A percentile compares a stretch with the other conserved stretches of the same genome.
These are phyloP conservation scores for Datnioides undecimradiatus DNA, from an alignment of 2,113 vertebrate genomes.

Conservation along the genomic window DNA sequence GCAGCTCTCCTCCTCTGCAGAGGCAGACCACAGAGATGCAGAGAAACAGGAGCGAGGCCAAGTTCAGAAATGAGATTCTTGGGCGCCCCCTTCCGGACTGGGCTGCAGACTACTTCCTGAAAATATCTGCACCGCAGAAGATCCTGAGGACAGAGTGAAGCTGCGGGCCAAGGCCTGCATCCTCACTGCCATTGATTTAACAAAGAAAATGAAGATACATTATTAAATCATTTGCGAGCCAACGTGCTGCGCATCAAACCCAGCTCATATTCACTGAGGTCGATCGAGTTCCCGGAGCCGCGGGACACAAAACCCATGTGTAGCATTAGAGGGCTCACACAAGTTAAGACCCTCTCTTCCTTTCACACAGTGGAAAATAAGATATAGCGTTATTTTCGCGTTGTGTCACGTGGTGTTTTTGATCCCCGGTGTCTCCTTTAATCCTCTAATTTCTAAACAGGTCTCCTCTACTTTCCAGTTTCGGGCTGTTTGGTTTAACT, in stretches of 20 bases:
- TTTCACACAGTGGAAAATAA: slow-evolving; percentile 63
- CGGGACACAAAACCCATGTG: slow-evolving; percentile 44
- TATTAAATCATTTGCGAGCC: slow-evolving; percentile 53
- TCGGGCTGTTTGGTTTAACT: background rate
- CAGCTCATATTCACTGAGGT: slow-evolving; percentile 59
- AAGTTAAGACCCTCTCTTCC: slow-evolving; percentile 62
- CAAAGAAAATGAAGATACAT: slow-evolving; percentile 60
- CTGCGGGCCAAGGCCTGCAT: slow-evolving; percentile 23
- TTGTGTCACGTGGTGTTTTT: slow-evolving; percentile 20
- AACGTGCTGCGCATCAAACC: slow-evolving; percentile 45
- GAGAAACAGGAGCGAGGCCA: too few species aligned
- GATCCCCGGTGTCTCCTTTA: background rate
- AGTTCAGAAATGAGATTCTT: slow-evolving; percentile 61
- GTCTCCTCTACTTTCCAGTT: background rate
- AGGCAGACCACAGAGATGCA: background rate
- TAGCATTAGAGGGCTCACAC: slow-evolving; percentile 41
- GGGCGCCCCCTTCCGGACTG: slow-evolving; percentile 81
- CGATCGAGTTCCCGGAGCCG: slow-evolving; percentile 37
- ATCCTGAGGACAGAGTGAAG: slow-evolving; percentile 5
- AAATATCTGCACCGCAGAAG: background rate
- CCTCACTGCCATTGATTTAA: slow-evolving; percentile 40
- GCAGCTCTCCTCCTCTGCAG: background rate
- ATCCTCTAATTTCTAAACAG: background rate
- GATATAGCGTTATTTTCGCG: slow-evolving; percentile 29
- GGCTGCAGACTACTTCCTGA: background rate